Evolutionary conservation across 2,113 vertebrate species (phyloP).

Genomic region (Pterophyllum scalare): DNA sequence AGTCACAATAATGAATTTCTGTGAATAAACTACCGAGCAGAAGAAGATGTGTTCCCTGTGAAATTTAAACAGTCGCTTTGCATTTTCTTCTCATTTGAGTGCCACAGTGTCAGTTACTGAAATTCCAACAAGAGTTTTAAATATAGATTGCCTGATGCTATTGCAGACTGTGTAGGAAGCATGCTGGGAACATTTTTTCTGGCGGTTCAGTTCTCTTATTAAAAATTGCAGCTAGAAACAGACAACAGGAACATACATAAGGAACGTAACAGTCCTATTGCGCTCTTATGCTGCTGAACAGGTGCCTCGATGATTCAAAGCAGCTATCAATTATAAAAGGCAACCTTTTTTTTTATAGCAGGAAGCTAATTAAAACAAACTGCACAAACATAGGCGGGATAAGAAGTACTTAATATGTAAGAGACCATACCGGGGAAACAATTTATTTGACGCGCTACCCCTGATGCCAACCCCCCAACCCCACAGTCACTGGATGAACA

Average conservation of each 20-base stretch:
- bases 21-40: not conserved
- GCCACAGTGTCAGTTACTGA: not conserved
- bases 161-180: not conserved
- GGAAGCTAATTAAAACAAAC: not conserved
- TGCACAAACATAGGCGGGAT: not conserved
- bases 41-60: not conserved
- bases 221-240: not conserved
- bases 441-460: not conserved
- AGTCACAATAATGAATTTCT: constrained; percentile 28
- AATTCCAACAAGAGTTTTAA: not conserved
- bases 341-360: not conserved
- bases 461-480: not conserved
- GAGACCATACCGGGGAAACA: not conserved
- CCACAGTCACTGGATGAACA: not conserved
- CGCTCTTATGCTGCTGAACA: not conserved
- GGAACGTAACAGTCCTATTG: not conserved
- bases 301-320: not conserved
- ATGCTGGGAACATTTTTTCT: not conserved
- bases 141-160: not conserved
- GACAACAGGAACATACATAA: not conserved
- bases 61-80: constrained; percentile 28
- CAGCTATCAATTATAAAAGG: not conserved
- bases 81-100: constrained; percentile 11
- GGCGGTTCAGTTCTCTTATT: not conserved
- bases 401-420: not conserved